Base-by-base conservation (phyloP, 2,888 invertebrate genomes). In the Aphidoletes aphidimyza region DNA sequence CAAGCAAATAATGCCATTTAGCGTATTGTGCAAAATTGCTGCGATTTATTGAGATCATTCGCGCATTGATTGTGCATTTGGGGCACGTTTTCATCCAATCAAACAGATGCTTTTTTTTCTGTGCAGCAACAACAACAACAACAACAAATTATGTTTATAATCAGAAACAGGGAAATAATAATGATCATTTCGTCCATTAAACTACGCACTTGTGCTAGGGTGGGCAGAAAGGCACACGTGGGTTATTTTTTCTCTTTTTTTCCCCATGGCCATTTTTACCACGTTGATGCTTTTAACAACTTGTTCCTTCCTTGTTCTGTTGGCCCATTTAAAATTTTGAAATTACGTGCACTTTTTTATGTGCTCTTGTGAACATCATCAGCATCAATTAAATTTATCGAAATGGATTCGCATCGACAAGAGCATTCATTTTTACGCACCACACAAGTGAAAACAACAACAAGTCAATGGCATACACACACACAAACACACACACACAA, bases 81-180 rank as follows among this genome's bases (percentile, higher is more conserved):
- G 26, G 54, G n/a, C 54, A 54, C 54, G 54, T 54, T 54, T 54
- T n/a, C 26, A 5, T 22, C 22, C n/a, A 54, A 26, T 69, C 30
- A 34, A 69, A 69, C 34, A 69, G 34, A 69, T 69, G 34, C 11
- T 69, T 30, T 14, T 2, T 69, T 14, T 30, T 39, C 39, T 39
- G 39, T 39, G 5, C 39, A 39, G n/a, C n/a, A n/a, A n/a, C n/a
- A n/a, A n/a, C n/a, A n/a, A n/a, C n/a, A n/a, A n/a, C n/a, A n/a
- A 54, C n/a, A 22, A 54, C 1, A 54, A 54, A 54, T 54, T 69
- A 34, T 69, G 69, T 30, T 69, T 19, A 69, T 69, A 14, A 69
- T 69, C 69, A 69, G n/a, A 69, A 69, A 69, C 69, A 69, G 26
- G 69, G 17, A 30, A 69, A 30, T 69, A 69, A 69, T 69, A 69